Evolutionary conservation across 1,140 invertebrate species (phyloP), one percentile per base, ranked within the genome.

Genomic region (Drosophila prosaltans): DNA sequence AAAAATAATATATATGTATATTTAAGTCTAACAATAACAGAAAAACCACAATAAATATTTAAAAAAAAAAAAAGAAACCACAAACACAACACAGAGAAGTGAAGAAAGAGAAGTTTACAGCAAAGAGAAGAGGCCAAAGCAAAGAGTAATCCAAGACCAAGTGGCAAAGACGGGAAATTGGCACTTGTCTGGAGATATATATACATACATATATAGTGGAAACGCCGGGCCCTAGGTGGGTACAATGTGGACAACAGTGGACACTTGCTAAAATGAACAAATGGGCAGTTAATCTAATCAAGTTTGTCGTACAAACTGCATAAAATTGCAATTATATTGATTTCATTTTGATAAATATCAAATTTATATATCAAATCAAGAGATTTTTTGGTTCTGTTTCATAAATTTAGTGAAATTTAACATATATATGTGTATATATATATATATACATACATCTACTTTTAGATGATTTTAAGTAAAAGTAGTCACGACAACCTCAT

Each of bases 31-130:
- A 58, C 24, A 65, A 40, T 9, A 48, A 54, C 8, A 2, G 45
- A 26, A 51, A 51, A 51, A 51, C 45, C 45, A 51, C 45, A 51
- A 51, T 24, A 24, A 51, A 51, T 10, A 51, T 51, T 2, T 30
- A 30, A 51, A 48, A 48, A 48, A 48, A 7, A 21, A n/a, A 24
- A 21, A 51, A 51, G 16, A 16, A 16, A 16, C 16, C 16, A 16
- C 16, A 16, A 16, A 16, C 16, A 16, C 16, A 16, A 16, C 16
- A 11, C 32, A 7, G 32, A 51, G 21, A 8, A 26, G 45, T 7
- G n/a, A 48, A 48, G 21, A 51, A 51, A 10, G 9, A 2, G 45
- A 51, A 26, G 9, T 8, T 16, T 16, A 16, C 16, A 16, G 16
- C 1, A 48, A 39, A 24, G 21, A 26, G 45, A 51, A 26, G 21